Evolutionary conservation across 2,797 vertebrate genomes (phyloP).

Genomic region (Crocidura indochinensis): DNA sequence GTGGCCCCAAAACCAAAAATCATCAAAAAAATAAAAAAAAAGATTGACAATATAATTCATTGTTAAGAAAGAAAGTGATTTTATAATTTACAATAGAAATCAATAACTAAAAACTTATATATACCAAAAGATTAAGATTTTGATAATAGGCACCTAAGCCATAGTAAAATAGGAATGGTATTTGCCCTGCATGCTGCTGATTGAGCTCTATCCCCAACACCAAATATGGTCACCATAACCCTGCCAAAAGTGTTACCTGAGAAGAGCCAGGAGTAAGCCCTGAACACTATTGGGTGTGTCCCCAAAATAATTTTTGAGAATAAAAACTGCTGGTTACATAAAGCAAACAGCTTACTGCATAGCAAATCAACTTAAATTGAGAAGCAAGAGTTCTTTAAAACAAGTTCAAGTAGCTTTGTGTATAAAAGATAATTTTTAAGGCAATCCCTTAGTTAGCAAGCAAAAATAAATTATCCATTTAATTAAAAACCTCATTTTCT

Average conservation of each 20-base stretch:
- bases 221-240: too few relatives aligned
- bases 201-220: too few relatives aligned
- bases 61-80: neutral
- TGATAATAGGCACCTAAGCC: neutral
- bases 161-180: too few relatives aligned
- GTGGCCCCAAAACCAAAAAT: too few relatives aligned
- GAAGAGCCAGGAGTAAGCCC: too few relatives aligned
- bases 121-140: conserved; percentile 4
- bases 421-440: neutral
- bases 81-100: neutral
- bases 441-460: neutral
- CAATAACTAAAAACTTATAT: neutral
- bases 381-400: neutral
- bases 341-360: neutral
- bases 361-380: neutral
- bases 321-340: neutral
- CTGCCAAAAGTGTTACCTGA: too few relatives aligned
- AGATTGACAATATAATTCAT: neutral
- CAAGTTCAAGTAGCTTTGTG: neutral
- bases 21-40: too few relatives aligned
- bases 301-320: too few relatives aligned
- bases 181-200: too few relatives aligned
- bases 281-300: too few relatives aligned
- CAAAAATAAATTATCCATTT: neutral
- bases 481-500: neutral